A percentile compares a stretch with the other conserved stretches of the same genome.
These are phyloP conservation scores for Epizoanthus ramosus DNA, from an alignment of 92 coral and sea anemone species.

Conservation along the genomic window DNA sequence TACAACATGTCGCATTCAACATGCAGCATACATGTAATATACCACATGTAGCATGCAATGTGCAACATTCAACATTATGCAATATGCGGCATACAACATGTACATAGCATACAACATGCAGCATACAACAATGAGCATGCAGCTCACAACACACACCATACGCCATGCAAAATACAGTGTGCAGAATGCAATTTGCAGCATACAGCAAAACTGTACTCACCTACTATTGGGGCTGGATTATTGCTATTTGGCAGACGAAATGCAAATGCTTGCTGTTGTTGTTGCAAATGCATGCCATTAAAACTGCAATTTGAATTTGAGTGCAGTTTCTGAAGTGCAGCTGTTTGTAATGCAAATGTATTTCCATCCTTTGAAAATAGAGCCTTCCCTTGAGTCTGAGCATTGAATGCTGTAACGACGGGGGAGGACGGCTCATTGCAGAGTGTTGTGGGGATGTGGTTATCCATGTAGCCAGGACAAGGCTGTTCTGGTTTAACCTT, in stretches of 20 bases:
- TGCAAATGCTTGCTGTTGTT: slow-evolving; percentile 79
- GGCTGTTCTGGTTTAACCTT: slow-evolving; percentile 91
- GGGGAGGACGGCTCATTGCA: slow-evolving; percentile 84
- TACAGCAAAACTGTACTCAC: slow-evolving; percentile 26
- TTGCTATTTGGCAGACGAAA: slow-evolving; percentile 62
- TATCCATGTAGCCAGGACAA: slow-evolving; percentile 75
- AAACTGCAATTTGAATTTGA: slow-evolving; percentile 61
- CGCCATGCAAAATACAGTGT: neutral
- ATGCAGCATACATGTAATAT: neutral
- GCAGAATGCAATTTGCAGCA: neutral
- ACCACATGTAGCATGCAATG: neutral
- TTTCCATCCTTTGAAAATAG: slow-evolving; percentile 65
- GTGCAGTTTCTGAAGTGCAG: slow-evolving; percentile 69
- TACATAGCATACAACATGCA: neutral
- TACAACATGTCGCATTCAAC: neutral
- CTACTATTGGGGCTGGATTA: slow-evolving; percentile 54
- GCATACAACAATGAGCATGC: no score
- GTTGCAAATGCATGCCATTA: slow-evolving; percentile 64
- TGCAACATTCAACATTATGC: no score
- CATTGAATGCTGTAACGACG: slow-evolving; percentile 68
- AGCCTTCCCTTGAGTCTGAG: slow-evolving; percentile 51
- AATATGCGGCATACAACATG: neutral
- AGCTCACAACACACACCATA: neutral
- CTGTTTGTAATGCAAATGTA: slow-evolving; percentile 64
- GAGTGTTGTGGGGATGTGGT: slow-evolving; percentile 63